These are phyloP conservation scores for Mimas tiliae DNA, from an alignment of 2,888 invertebrate species.

Conservation along the genomic window DNA sequence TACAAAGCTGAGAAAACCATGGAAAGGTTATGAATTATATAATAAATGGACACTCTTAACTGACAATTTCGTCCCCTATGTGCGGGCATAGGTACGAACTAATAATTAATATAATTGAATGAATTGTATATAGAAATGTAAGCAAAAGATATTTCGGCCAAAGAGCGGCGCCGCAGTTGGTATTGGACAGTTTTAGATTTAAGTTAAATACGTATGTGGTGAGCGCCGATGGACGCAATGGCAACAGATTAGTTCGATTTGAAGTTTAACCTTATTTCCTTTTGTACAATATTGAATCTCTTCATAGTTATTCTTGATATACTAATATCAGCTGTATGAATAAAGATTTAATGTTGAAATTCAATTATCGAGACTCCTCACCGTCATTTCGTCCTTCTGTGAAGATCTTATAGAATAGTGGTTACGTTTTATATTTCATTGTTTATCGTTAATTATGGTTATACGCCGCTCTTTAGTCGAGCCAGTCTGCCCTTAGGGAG, in stretches of 20 bases:
- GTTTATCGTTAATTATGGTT: conserved; percentile 15
- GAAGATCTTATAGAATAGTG: not conserved
- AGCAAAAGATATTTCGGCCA: not conserved
- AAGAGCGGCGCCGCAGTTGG: conserved; percentile 13
- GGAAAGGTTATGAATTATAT: not conserved
- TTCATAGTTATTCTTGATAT: not conserved
- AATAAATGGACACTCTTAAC: not conserved
- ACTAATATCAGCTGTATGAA: not conserved
- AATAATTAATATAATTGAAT: conserved; percentile 14
- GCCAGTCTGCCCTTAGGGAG: not conserved
- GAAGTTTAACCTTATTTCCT: not conserved
- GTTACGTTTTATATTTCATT: conserved; percentile 5
- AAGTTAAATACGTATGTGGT: not conserved
- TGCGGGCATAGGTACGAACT: not conserved
- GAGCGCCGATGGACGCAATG: not conserved
- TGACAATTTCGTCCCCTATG: conserved; percentile 3
- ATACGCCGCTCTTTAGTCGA: conserved; percentile 17
- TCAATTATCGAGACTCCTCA: not conserved
- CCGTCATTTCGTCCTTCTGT: not conserved
- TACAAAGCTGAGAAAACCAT: too few species aligned
- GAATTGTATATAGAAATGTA: conserved; percentile 19
- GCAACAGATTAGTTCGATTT: not conserved
- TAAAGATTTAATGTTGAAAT: not conserved
- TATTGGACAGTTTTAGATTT: not conserved
- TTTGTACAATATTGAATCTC: not conserved